Evolutionary conservation across 2,113 vertebrate genomes (phyloP), one percentile per base, ranked within the genome.

Genomic region (Catharus minimus): DNA sequence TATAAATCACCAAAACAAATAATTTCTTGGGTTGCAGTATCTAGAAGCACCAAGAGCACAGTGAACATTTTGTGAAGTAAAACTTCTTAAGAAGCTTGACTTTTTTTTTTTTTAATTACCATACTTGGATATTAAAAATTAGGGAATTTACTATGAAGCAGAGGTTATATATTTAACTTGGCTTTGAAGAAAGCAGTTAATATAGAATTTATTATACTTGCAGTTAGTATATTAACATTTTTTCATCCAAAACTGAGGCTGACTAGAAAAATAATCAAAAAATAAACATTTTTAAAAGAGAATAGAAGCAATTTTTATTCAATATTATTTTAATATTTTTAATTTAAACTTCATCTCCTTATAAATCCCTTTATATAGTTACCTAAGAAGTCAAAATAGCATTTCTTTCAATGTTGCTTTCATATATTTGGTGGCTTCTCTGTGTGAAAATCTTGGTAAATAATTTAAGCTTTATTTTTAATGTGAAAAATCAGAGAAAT

Each of bases 381-480:
- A 79, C 28, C 17, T 46, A 30, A 16, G 21, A 80, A 76, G 10
- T 7, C 36, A 50, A 47, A 76, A 66, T 21, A 83, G 22, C 22
- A 18, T 60, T 92, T 81, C 15, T 60, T 90, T 73, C 23, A 21
- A 41, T 65, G 24, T 53, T 86, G 28, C 36, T 86, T 81, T 78
- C 5, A 5, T 74, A 33, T 62, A 64, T 49, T 38, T 80, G 56
- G 69, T 67, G 36, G 7, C 17, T 88, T 69, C 33, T 77, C 43
- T 76, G 28, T 69, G 28, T 68, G 68, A 92, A 93, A 94, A 82
- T 86, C 89, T 90, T 94, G 92, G 91, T 89, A 90, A 96, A 95
- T 96, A 95, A 96, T 82, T 53, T 78, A 90, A 91, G 64, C 47
- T 86, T 94, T 88, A 90, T 81, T 96, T 95, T 95, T 79, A 62